Evolutionary conservation across 2,113 vertebrate species (phyloP), one percentile per base, ranked within the genome.

Genomic region (Ictidomys tridecemlineatus): DNA sequence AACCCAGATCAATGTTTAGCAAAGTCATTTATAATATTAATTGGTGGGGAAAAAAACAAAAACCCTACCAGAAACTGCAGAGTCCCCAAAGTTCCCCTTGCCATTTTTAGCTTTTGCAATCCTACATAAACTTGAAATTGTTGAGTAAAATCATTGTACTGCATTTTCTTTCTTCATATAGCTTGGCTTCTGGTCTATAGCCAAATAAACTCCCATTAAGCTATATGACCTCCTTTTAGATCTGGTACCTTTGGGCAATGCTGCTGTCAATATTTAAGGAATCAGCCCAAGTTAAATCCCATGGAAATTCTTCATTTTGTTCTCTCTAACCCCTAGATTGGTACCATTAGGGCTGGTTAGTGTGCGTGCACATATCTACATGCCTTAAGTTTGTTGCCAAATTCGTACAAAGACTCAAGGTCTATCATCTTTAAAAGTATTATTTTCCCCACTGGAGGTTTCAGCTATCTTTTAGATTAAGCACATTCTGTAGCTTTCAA

Each of bases 191-290:
- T 83, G 56, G 73, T 76, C 24, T 84, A 8, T 0, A 37, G 82
- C 48, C 73, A 96, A 96, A 65, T 8, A 58, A 0, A 8, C 45
- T 78, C n/a, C 93, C 42, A 32, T 72, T 79, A 79, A 45, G 16
- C 76, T 77, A 58, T 65, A 2, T 11, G 51, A 83, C 70, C 70
- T 65, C 10, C 32, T 84, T 88, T 82, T 13, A 87, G 39, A n/a
- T 37, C n/a, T 69, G 45, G 12, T 0, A 39, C 42, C 67, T 87
- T 67, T 65, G 72, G 45, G 61, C 37, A 53, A 5, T 17, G 45
- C 45, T 67, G 39, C 42, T 61, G 69, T 37, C 87, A 28, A 95
- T 67, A 10, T 88, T 91, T 97, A 51, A 69, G 77, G 73, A 96
- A 82, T 12, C 0, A 32, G 85, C 77, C 63, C 82, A 85, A 91